phyloP scores from a whole-genome alignment of 2,113 vertebrate genomes.

The Pelobates fuscus region DNA sequence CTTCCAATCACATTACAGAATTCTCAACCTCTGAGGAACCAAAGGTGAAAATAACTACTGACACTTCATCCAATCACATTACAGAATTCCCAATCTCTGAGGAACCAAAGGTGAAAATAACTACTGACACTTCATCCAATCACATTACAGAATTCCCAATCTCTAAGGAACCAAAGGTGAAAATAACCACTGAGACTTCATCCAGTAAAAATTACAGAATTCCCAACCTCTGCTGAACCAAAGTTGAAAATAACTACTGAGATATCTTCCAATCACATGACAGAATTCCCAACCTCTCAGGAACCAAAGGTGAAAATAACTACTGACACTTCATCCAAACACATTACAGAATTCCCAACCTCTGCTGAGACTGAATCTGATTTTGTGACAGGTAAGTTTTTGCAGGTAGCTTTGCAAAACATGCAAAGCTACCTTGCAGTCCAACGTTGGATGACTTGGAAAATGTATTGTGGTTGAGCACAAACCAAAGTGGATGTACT shows the following conservation, averaged over 20 bases:
- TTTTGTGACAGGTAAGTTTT: background rate
- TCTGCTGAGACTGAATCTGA: background rate
- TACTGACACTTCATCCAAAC: background rate
- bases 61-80: background rate
- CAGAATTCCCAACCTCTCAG: background rate
- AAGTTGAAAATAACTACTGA: too few relatives aligned
- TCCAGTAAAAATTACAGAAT: too few relatives aligned
- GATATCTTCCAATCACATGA: too few relatives aligned
- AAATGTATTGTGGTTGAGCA: too few relatives aligned
- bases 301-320: background rate
- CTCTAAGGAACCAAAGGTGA: too few relatives aligned
- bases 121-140: background rate
- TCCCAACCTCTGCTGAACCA: too few relatives aligned
- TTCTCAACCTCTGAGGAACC: background rate
- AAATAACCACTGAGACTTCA: too few relatives aligned
- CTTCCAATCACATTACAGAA: background rate
- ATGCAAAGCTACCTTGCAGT: too few relatives aligned
- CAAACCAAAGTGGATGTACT: too few relatives aligned
- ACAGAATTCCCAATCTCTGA: background rate
- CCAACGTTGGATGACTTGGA: too few relatives aligned
- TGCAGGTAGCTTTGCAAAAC: too few relatives aligned
- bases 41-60: too few relatives aligned
- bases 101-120: background rate
- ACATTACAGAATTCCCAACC: background rate
- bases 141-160: background rate